phyloP scores from a whole-genome alignment of 2,797 vertebrate genomes.

The Ctenopoma multispine region DNA sequence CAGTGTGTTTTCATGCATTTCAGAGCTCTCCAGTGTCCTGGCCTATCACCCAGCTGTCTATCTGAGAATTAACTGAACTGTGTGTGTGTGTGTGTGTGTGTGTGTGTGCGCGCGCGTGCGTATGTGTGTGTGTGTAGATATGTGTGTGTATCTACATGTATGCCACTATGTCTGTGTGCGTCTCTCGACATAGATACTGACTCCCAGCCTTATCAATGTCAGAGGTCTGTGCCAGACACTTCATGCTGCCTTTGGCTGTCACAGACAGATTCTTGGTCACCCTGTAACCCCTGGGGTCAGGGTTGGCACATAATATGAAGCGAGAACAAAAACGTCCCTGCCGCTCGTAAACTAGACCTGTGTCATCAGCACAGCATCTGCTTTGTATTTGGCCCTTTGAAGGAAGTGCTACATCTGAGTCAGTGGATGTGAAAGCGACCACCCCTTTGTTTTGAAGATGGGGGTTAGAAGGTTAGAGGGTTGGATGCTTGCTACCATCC shows the following conservation, averaged over 20 bases:
- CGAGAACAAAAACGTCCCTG: slow-evolving; percentile 61
- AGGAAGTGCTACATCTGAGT: slow-evolving; percentile 47
- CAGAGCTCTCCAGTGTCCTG: slow-evolving; percentile 64
- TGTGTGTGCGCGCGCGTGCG: not conserved
- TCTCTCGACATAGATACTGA: slow-evolving; percentile 66
- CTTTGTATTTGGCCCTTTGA: slow-evolving; percentile 58
- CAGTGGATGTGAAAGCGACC: slow-evolving; percentile 44
- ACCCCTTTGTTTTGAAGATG: slow-evolving; percentile 39
- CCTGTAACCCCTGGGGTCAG: slow-evolving; percentile 64
- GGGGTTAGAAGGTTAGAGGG: slow-evolving; percentile 27
- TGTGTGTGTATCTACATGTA: not conserved
- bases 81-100: not conserved
- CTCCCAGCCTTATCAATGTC: slow-evolving; percentile 79
- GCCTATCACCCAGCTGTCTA: slow-evolving; percentile 62
- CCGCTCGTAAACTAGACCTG: slow-evolving; percentile 60
- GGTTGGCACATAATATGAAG: slow-evolving; percentile 70
- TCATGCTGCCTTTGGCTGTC: slow-evolving; percentile 68
- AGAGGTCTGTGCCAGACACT: slow-evolving; percentile 77
- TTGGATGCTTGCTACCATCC: slow-evolving; percentile 48
- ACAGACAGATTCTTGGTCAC: slow-evolving; percentile 74
- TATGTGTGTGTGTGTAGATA: not conserved
- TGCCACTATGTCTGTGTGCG: slow-evolving; percentile 24
- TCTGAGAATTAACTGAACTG: slow-evolving; percentile 36
- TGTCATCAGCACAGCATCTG: slow-evolving; percentile 71
- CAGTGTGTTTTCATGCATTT: slow-evolving; percentile 60